Conservation (phyloP, 2,113 vertebrate species). For the Tonatia bakeri region DNA sequence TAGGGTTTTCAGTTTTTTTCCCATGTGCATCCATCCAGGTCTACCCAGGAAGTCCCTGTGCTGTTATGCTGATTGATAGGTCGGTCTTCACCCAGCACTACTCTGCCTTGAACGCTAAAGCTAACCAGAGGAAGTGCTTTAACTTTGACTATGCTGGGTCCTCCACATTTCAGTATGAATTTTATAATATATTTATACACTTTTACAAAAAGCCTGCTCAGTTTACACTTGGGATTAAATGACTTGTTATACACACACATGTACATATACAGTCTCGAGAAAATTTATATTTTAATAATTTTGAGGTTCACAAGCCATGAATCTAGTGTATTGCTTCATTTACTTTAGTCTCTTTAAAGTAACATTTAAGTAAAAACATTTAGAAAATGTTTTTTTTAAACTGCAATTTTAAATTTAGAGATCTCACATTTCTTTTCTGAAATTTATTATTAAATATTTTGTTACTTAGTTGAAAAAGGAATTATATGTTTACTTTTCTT, state of each 20-base stretch:
- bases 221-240: background rate
- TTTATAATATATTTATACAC: background rate
- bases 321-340: background rate
- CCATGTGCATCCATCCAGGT: background rate
- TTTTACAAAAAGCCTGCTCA: background rate
- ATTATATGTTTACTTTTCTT: background rate
- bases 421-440: background rate
- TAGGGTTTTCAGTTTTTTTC: rapidly evolving
- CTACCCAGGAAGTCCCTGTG: background rate
- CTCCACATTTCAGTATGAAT: background rate
- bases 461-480: background rate
- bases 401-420: background rate
- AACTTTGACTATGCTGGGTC: background rate
- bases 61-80: too few relatives aligned
- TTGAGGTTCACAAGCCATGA: background rate
- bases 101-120: background rate
- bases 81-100: rapidly evolving
- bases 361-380: too few relatives aligned
- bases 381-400: background rate
- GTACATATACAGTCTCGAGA: background rate
- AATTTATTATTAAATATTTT: background rate
- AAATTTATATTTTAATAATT: background rate
- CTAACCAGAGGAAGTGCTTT: background rate
- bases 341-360: background rate
- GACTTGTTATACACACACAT: background rate